Conservation (phyloP, 2,888 invertebrate species). For the Axea sp. region DNA sequence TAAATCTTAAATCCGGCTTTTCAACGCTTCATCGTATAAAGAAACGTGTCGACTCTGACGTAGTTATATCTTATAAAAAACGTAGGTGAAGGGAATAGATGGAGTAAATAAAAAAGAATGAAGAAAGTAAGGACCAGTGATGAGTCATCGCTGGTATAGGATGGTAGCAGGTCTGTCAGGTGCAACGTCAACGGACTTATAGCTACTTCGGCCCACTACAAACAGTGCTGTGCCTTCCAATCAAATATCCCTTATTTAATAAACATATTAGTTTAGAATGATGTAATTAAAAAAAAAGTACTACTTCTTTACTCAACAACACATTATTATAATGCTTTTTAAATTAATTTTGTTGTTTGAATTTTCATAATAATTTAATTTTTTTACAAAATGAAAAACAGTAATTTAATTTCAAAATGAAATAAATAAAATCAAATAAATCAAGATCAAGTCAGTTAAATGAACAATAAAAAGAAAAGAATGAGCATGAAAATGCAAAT, state of each 20-base stretch:
- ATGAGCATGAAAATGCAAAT: conserved; percentile 8
- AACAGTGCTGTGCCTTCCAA: no score
- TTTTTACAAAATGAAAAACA: no score
- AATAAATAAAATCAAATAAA: background rate
- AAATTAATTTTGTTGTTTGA: no score
- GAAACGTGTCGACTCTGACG: no score
- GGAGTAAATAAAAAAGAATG: conserved; percentile 11
- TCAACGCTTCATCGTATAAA: no score
- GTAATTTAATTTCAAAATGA: background rate
- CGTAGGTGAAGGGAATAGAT: conserved; percentile 1
- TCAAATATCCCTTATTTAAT: background rate
- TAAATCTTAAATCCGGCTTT: no score
- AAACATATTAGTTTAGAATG: background rate
- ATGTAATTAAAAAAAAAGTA: no score
- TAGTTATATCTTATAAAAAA: conserved; percentile 3
- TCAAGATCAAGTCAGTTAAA: background rate
- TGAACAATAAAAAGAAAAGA: background rate
- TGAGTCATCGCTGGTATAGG: conserved; percentile 52
- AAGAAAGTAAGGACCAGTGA: conserved; percentile 38
- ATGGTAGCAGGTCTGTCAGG: conserved; percentile 48
- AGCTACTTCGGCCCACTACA: conserved; percentile 7
- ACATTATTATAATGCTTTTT: no score
- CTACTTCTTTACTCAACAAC: no score
- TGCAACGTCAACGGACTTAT: conserved; percentile 47
- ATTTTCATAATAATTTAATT: no score